Conservation (phyloP, 1,140 invertebrate species). For the Papilio glaucus region DNA sequence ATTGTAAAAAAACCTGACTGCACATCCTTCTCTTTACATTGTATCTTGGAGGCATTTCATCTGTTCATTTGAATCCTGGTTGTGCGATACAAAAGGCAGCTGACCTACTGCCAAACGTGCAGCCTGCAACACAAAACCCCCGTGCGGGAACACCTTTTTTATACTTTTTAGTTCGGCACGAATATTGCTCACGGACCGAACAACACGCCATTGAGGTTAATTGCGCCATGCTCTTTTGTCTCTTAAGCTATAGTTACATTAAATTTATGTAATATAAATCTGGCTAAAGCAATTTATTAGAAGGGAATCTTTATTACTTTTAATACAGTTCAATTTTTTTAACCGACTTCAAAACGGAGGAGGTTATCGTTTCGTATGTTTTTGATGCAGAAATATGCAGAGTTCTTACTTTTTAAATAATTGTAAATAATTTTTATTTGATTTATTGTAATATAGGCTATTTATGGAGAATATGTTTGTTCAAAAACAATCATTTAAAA, state of each 20-base stretch:
- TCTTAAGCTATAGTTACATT: not conserved
- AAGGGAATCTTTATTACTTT: not conserved
- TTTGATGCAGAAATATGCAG: not conserved
- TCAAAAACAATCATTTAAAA: too few relatives aligned
- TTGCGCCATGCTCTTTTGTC: constrained; percentile 18
- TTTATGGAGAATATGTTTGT: too few relatives aligned
- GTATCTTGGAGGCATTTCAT: constrained; percentile 7
- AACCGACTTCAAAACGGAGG: too few relatives aligned
- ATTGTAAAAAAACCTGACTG: not conserved
- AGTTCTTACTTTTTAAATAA: too few relatives aligned
- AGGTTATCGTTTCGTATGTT: too few relatives aligned
- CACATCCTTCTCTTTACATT: not conserved
- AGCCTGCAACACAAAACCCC: not conserved
- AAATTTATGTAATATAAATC: not conserved
- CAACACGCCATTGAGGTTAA: constrained; percentile 24
- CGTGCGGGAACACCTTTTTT: constrained; percentile 11
- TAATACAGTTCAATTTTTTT: not conserved
- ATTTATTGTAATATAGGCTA: too few relatives aligned
- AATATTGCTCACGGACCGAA: constrained; percentile 8
- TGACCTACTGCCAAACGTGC: constrained; percentile 5
- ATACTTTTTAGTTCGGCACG: constrained; percentile 22
- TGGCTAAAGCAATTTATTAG: not conserved
- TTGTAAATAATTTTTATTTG: too few relatives aligned
- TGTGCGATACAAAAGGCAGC: constrained; percentile 15
- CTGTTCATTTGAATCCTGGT: constrained; percentile 23